Conservation (phyloP, 2,113 vertebrate genomes). For the Oenanthe melanoleuca region DNA sequence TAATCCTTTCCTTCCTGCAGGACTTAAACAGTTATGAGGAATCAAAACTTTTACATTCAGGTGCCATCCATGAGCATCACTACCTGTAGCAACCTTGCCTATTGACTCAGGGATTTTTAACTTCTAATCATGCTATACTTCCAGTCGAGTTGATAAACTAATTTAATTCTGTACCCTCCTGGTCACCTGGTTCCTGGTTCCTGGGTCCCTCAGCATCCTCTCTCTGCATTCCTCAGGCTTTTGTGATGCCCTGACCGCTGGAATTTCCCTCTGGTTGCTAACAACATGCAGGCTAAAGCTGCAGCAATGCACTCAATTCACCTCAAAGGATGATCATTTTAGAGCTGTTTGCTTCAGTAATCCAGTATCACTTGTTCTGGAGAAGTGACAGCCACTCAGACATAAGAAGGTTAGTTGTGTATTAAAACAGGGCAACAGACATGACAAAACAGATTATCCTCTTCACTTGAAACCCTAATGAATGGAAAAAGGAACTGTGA, state of each 20-base stretch:
- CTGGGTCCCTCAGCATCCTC: neutral
- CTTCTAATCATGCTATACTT: neutral
- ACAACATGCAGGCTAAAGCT: neutral
- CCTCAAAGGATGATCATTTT: neutral
- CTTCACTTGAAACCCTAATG: neutral
- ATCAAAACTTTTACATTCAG: neutral
- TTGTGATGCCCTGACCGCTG: neutral
- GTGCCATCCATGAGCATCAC: neutral
- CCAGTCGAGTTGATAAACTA: neutral
- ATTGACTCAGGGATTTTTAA: neutral
- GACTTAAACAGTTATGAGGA: neutral
- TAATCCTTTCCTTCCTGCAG: neutral
- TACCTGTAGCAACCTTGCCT: neutral
- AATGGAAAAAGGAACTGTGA: neutral
- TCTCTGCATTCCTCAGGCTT: neutral
- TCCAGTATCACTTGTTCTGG: neutral
- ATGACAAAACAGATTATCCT: conserved; percentile 24
- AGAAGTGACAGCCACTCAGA: neutral
- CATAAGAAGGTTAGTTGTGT: neutral
- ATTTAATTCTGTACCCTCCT: neutral
- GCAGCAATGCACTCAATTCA: neutral
- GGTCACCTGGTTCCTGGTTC: neutral
- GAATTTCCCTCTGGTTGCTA: neutral
- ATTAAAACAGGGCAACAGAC: neutral
- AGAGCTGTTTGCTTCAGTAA: neutral